A percentile compares a stretch with the other conserved stretches of the same genome.
These are phyloP conservation scores for Leptinotarsa undecemlineata DNA, from an alignment of 1,140 invertebrate genomes.

Conservation along the genomic window DNA sequence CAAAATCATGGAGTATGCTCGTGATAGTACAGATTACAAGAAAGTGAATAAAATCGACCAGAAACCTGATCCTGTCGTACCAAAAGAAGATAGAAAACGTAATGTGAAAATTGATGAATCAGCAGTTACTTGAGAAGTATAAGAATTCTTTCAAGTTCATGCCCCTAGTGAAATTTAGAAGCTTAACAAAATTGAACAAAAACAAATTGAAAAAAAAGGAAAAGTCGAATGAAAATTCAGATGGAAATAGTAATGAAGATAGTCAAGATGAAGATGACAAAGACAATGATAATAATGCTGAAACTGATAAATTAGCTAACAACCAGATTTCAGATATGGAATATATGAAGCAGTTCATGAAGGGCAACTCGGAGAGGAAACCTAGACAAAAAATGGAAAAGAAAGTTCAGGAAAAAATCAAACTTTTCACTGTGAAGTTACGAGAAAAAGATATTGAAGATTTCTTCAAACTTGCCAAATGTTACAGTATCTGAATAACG, in stretches of 20 bases:
- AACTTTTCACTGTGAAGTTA: conserved; percentile 66
- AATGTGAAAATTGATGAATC: conserved; percentile 54
- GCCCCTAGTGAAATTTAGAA: conserved; percentile 60
- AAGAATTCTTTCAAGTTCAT: conserved; percentile 85
- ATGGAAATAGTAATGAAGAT: conserved; percentile 32
- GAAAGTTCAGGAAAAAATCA: conserved; percentile 51
- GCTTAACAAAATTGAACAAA: conserved; percentile 50
- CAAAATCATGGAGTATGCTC: conserved; percentile 87
- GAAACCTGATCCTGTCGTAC: conserved; percentile 2
- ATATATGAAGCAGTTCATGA: conserved; percentile 58
- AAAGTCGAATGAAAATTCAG: conserved; percentile 32
- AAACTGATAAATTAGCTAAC: conserved; percentile 62
- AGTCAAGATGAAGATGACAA: conserved; percentile 42
- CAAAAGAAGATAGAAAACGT: conserved; percentile 43
- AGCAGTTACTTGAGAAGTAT: conserved; percentile 70
- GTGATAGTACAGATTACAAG: conserved; percentile 69
- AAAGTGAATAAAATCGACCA: conserved; percentile 56
- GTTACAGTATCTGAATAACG: conserved; percentile 79
- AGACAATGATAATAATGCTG: conserved; percentile 39
- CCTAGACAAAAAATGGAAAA: conserved; percentile 48
- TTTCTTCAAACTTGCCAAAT: conserved; percentile 81
- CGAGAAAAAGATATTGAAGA: conserved; percentile 77
- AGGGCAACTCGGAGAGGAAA: conserved; percentile 46
- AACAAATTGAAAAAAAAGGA: conserved; percentile 49
- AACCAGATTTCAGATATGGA: conserved; percentile 73